phyloP scores from a whole-genome alignment of 2,888 invertebrate genomes.

The Onchidella celtica region DNA sequence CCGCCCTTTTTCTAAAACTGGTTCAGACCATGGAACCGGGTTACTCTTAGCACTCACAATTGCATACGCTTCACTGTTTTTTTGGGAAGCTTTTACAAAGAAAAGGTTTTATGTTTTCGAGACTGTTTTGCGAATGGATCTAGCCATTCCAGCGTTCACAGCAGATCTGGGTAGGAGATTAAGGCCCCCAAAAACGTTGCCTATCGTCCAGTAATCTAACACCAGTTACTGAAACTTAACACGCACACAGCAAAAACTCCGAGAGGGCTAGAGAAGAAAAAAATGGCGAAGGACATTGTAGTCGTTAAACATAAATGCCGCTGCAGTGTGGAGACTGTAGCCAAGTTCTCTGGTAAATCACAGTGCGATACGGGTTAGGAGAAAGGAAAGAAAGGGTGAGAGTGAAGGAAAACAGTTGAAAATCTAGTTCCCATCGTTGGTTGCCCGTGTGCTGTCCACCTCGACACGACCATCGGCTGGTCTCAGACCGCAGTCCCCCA shows the following conservation, averaged over 20 bases:
- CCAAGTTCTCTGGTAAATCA: too few species aligned
- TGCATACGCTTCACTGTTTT: not conserved
- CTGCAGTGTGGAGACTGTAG: too few species aligned
- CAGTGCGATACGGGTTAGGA: too few species aligned
- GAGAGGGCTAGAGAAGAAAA: not conserved
- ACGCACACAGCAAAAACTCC: not conserved
- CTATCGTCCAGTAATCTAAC: constrained; percentile 3
- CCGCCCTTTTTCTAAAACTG: not conserved
- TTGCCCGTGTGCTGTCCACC: not conserved
- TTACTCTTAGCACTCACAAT: not conserved
- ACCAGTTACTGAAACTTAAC: constrained; percentile 24
- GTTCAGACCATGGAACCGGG: not conserved
- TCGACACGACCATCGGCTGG: not conserved
- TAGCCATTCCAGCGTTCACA: not conserved
- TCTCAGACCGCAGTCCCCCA: not conserved
- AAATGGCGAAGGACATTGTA: not conserved
- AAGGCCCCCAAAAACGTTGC: not conserved
- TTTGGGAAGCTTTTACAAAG: not conserved
- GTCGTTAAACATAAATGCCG: too few species aligned
- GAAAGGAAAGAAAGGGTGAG: too few species aligned
- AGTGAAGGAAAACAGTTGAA: not conserved
- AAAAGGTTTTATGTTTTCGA: not conserved
- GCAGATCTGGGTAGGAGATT: not conserved
- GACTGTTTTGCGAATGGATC: not conserved
- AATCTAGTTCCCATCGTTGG: not conserved